Percentiles rank a stretch among this genome's conserved stretches.
Conservation (phyloP, 2,888 invertebrate species). For the Panzeria rudis region DNA sequence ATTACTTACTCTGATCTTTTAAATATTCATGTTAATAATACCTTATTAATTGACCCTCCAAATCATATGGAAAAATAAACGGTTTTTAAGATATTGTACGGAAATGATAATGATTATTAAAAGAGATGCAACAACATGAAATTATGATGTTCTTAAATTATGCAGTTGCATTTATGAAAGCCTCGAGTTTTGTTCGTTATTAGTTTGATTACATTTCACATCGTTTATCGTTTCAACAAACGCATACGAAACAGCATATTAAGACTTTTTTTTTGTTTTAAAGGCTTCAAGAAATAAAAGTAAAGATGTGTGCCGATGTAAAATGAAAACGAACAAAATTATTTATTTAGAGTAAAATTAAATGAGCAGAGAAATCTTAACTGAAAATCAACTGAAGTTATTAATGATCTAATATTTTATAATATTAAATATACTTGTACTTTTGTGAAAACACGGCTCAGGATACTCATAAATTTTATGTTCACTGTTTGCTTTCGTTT, state of each 20-base stretch:
- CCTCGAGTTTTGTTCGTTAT: constrained; percentile 47
- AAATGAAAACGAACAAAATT: constrained; percentile 18
- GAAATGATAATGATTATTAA: constrained; percentile 62
- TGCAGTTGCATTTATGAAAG: constrained; percentile 13
- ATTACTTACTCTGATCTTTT: not conserved
- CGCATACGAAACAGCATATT: not conserved
- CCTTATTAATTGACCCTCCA: constrained; percentile 13
- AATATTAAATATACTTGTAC: constrained; percentile 52
- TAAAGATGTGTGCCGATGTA: constrained; percentile 5
- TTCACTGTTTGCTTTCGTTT: constrained; percentile 55
- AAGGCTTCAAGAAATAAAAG: not conserved
- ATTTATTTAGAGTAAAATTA: not conserved
- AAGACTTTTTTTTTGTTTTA: not conserved
- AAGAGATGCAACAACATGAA: constrained; percentile 48
- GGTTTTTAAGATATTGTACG: constrained; percentile 52
- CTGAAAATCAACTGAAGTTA: constrained; percentile 54
- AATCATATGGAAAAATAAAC: constrained; percentile 41
- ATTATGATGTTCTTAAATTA: constrained; percentile 54
- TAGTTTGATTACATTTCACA: constrained; percentile 53
- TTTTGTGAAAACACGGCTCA: constrained; percentile 55
- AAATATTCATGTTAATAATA: not conserved
- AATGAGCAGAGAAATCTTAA: constrained; percentile 15
- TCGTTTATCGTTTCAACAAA: constrained; percentile 1
- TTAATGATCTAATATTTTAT: constrained; percentile 71
- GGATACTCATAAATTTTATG: constrained; percentile 17